A percentile compares a stretch with the other conserved stretches of the same genome.
These are phyloP conservation scores for Ariopsis seemanni DNA, from an alignment of 2,113 vertebrate species.

Conservation along the genomic window DNA sequence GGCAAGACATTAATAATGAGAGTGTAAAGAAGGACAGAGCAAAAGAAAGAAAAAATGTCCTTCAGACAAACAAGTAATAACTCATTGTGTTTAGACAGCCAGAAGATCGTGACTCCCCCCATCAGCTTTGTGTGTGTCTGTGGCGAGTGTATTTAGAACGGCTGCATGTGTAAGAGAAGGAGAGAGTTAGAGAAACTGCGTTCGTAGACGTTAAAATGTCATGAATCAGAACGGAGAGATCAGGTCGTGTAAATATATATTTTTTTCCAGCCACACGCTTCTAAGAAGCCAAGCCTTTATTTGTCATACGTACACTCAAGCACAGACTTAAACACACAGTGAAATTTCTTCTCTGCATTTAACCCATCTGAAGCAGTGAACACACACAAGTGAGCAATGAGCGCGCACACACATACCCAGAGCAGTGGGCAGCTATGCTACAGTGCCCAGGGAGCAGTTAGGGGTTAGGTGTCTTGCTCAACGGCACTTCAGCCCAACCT, in stretches of 20 bases:
- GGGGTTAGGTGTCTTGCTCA: too few species aligned
- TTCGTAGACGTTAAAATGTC: constrained; percentile 16
- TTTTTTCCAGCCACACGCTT: not conserved
- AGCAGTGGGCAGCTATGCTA: too few species aligned
- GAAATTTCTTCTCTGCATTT: too few species aligned
- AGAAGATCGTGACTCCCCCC: constrained; percentile 7
- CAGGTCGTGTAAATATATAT: constrained; percentile 28
- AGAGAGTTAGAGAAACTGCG: not conserved
- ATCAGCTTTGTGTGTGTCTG: not conserved
- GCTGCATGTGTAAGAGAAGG: not conserved
- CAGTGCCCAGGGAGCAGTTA: too few species aligned
- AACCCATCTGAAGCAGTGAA: too few species aligned
- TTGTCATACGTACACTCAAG: too few species aligned
- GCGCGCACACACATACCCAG: too few species aligned
- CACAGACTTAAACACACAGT: too few species aligned
- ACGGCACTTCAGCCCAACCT: too few species aligned
- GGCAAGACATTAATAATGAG: constrained; percentile 27
- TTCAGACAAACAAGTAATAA: constrained; percentile 39
- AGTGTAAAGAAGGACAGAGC: constrained; percentile 20
- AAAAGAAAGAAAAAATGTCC: constrained; percentile 25
- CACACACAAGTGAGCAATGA: too few species aligned
- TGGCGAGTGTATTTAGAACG: constrained; percentile 9
- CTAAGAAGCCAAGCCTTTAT: not conserved
- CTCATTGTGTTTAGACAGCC: constrained; percentile 34
- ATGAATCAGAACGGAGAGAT: constrained; percentile 10